A percentile compares a stretch with the other conserved stretches of the same genome.
These are phyloP conservation scores for Pseudomyrmex cubaensis DNA, from an alignment of 1,140 invertebrate genomes.

Conservation along the genomic window DNA sequence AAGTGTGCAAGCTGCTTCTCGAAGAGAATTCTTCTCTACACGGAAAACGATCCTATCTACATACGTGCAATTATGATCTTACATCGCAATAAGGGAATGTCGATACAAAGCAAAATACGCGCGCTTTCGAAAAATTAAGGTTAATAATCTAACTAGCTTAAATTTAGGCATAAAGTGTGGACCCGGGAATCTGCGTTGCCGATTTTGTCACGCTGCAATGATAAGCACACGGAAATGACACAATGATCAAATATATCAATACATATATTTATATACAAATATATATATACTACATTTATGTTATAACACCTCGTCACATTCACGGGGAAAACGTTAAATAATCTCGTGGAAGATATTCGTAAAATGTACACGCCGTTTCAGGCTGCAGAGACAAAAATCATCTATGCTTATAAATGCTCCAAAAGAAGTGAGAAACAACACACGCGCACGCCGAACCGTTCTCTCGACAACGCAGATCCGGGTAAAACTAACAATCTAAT, in stretches of 20 bases:
- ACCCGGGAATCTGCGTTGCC: conserved; percentile 43
- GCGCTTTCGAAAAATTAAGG: conserved; percentile 71
- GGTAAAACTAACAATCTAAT: conserved; percentile 80
- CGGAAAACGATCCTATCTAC: conserved; percentile 27
- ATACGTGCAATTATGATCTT: conserved; percentile 63
- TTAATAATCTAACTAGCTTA: conserved; percentile 74
- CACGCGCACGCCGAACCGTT: background rate
- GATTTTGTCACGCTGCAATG: background rate
- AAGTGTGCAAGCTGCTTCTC: background rate
- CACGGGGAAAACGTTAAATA: background rate
- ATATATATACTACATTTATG: background rate
- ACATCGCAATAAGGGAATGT: conserved; percentile 75
- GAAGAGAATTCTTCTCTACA: background rate
- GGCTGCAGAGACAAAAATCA: background rate
- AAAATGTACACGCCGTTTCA: background rate
- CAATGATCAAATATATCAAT: conserved; percentile 12
- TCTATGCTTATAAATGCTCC: background rate
- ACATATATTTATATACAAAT: background rate
- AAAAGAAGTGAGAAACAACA: background rate
- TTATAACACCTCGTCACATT: no score
- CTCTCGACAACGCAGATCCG: conserved; percentile 42
- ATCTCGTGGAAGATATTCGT: background rate
- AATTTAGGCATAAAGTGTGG: conserved; percentile 75
- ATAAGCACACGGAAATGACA: background rate
- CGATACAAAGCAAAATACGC: conserved; percentile 64